phyloP scores from a whole-genome alignment of 2,888 invertebrate genomes.

The Tricholauxania praeusta region DNA sequence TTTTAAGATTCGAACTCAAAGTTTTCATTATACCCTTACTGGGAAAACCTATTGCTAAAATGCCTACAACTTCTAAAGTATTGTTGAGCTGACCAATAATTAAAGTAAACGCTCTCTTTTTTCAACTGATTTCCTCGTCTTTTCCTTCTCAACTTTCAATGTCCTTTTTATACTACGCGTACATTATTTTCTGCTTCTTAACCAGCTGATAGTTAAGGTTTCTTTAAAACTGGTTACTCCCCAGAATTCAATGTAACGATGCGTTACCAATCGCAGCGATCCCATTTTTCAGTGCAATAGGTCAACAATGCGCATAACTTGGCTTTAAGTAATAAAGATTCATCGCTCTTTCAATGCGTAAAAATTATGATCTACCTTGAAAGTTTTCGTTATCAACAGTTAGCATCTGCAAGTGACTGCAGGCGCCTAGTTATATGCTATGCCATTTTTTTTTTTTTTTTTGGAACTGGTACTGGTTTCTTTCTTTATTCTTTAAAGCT shows the following conservation, averaged over 20 bases:
- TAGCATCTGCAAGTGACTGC: background rate
- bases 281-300: conserved; percentile 61
- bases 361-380: conserved; percentile 1
- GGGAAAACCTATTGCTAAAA: too few species aligned
- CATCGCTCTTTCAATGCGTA: background rate
- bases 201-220: background rate
- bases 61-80: too few species aligned
- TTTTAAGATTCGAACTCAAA: too few species aligned
- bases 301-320: conserved; percentile 61
- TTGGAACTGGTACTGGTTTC: too few species aligned
- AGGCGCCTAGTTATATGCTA: conserved; percentile 25
- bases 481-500: too few species aligned
- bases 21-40: too few species aligned
- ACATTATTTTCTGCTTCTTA: background rate
- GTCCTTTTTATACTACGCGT: too few species aligned
- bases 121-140: too few species aligned
- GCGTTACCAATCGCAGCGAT: conserved; percentile 6
- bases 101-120: too few species aligned
- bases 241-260: conserved; percentile 7
- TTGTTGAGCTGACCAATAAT: too few species aligned
- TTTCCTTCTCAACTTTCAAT: too few species aligned
- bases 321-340: background rate
- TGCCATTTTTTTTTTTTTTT: background rate
- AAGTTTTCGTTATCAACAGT: background rate
- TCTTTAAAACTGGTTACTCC: conserved; percentile 22